A percentile compares a stretch with the other conserved stretches of the same genome.
These are phyloP conservation scores for Dryobota labecula DNA, from an alignment of 2,888 invertebrate species.

Conservation along the genomic window DNA sequence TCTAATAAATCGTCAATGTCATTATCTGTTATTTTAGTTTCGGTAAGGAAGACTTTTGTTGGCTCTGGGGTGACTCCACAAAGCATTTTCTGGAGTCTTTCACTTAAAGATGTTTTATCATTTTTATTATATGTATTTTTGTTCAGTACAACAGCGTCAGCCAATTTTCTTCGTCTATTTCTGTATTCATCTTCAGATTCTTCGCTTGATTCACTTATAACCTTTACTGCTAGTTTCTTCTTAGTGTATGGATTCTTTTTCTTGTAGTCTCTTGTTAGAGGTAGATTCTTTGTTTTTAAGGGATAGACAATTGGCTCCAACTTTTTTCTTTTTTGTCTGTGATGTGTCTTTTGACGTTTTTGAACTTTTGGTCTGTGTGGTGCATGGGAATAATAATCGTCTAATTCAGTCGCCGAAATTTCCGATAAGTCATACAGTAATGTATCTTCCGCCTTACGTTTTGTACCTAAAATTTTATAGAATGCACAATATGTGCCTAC, in stretches of 20 bases:
- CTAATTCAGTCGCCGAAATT: constrained; percentile 80
- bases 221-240: constrained; percentile 73
- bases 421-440: constrained; percentile 78
- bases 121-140: constrained; percentile 73
- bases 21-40: constrained; percentile 56
- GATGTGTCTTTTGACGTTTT: constrained; percentile 71
- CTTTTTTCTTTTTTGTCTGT: constrained; percentile 77
- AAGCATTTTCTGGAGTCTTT: constrained; percentile 84
- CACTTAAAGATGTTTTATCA: constrained; percentile 83
- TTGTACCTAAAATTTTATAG: constrained; percentile 69
- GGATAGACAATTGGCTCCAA: constrained; percentile 62
- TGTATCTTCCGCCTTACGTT: constrained; percentile 68
- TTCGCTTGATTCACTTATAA: constrained; percentile 81
- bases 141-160: constrained; percentile 88
- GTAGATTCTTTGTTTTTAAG: constrained; percentile 56
- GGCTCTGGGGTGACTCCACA: constrained; percentile 69
- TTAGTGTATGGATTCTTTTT: constrained; percentile 74
- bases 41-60: constrained; percentile 53
- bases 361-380: constrained; percentile 64
- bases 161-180: constrained; percentile 87
- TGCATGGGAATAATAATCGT: constrained; percentile 70
- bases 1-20: constrained; percentile 41
- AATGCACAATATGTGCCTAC: constrained; percentile 63
- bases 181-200: constrained; percentile 86
- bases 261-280: constrained; percentile 69